Conservation (phyloP, 2,113 vertebrate genomes). For the Gambusia holbrooki region DNA sequence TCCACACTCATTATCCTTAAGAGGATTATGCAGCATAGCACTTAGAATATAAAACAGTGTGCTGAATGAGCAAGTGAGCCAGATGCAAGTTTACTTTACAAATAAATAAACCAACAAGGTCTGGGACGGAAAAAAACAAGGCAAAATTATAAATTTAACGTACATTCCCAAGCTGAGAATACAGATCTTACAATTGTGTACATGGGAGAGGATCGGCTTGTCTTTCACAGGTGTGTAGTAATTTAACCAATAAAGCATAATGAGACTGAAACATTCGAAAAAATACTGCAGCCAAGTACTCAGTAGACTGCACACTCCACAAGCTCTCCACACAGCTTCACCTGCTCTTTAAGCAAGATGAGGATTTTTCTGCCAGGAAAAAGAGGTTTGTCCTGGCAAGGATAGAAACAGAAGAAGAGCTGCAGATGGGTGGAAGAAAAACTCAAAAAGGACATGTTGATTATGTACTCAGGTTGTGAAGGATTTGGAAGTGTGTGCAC, state of each 20-base stretch:
- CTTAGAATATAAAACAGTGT: constrained; percentile 36
- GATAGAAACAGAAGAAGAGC: constrained; percentile 42
- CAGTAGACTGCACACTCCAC: neutral
- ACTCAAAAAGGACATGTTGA: constrained; percentile 47
- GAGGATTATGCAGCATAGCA: constrained; percentile 64
- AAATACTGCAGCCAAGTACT: constrained; percentile 3
- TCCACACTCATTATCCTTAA: constrained; percentile 63
- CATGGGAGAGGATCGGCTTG: constrained; percentile 11
- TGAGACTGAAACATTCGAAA: neutral
- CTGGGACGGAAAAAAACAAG: neutral
- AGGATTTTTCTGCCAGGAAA: constrained; percentile 45
- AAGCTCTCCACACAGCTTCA: constrained; percentile 26
- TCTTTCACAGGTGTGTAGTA: constrained; percentile 16
- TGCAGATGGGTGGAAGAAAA: constrained; percentile 24
- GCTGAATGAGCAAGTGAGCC: constrained; percentile 24
- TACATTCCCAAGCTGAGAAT: constrained; percentile 51
- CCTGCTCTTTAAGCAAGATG: constrained; percentile 24
- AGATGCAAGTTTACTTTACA: neutral
- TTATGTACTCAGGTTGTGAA: constrained; percentile 53
- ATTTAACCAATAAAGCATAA: neutral
- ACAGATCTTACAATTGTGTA: constrained; percentile 16
- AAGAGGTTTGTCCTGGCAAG: constrained; percentile 56
- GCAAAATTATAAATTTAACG: constrained; percentile 30
- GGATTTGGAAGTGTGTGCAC: constrained; percentile 26
- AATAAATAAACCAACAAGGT: neutral